Evolutionary conservation across 2,113 vertebrate genomes (phyloP), one percentile per base, ranked within the genome.

Genomic region (Pygoscelis adeliae): DNA sequence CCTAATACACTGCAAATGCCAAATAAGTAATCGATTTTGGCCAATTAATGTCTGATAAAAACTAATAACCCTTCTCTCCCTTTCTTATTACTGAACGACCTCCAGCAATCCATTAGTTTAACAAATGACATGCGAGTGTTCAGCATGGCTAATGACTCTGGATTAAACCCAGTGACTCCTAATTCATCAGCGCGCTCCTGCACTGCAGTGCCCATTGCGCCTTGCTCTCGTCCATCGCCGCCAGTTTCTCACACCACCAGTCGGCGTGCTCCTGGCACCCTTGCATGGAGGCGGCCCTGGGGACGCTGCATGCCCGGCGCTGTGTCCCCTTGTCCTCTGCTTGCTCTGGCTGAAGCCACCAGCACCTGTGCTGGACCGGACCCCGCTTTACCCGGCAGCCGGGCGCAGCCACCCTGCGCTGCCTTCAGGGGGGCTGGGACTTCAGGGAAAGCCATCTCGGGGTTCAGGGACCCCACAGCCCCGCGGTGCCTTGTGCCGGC

Each of bases 11-110:
- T 53, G 80, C 66, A n/a, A 34, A 65, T 79, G 79, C 87, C 94
- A 62, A 81, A 69, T 58, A 59, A 90, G 80, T 79, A 26, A 98
- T 97, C 85, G 40, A 97, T 96, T 93, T 50, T 8, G 71, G 92
- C 88, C 91, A 96, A 95, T 97, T 97, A 95, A 95, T 59, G 92
- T 80, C 94, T 95, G 94, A 94, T 96, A 95, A 83, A 89, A 97
- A 96, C 83, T 79, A 92, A 96, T 95, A 90, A 83, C 78, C 89
- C 80, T 92, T 52, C 94, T 95, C 83, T 95, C 93, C 74, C 78
- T 92, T 78, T 89, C 92, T 96, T 90, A 92, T 96, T 97, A 86
- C 76, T 7, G 2, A 89, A 87, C 95, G 96, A 96, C 97, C 96
- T 96, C 95, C 91, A 95, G 97, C 93, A 26, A 95, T 87, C 80